Evolutionary conservation across 1,140 invertebrate genomes (phyloP).

Genomic region (Megathymus violae): DNA sequence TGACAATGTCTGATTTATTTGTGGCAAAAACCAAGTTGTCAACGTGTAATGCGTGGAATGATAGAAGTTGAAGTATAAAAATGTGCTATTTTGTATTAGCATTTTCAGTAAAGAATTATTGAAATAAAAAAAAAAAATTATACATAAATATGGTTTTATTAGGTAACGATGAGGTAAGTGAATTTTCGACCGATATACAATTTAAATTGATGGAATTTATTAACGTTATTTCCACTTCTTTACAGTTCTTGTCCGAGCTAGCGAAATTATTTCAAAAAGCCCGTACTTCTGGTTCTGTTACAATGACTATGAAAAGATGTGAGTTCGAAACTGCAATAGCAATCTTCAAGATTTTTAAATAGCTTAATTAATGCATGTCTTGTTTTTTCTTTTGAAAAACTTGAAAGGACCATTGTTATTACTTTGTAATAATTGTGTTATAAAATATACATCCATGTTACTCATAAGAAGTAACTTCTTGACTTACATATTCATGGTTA

Average conservation of each 20-base stretch:
- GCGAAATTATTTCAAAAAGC: constrained; percentile 88
- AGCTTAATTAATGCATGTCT: constrained; percentile 6
- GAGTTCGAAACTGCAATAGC: too few species aligned
- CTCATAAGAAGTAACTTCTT: too few species aligned
- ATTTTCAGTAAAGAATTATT: constrained; percentile 5
- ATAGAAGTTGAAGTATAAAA: constrained; percentile 25
- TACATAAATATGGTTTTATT: constrained; percentile 86
- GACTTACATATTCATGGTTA: too few species aligned
- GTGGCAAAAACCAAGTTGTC: constrained; percentile 24
- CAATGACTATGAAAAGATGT: constrained; percentile 90
- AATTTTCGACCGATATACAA: constrained; percentile 1
- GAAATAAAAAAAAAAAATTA: constrained; percentile 10
- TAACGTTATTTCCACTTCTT: constrained; percentile 70
- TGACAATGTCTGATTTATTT: constrained; percentile 19
- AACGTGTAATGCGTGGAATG: constrained; percentile 43
- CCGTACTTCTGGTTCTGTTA: constrained; percentile 85
- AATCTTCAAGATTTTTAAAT: constrained; percentile 21
- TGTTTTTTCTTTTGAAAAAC: too few species aligned
- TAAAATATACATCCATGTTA: too few species aligned
- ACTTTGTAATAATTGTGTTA: too few species aligned
- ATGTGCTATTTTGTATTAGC: constrained; percentile 30
- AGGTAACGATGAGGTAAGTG: constrained; percentile 86
- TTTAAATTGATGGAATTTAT: background rate
- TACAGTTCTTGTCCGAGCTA: constrained; percentile 87
- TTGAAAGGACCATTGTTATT: too few species aligned